Evolutionary conservation across 2,797 vertebrate species (phyloP), one percentile per base, ranked within the genome.

Genomic region (Eidolon dupreanum): DNA sequence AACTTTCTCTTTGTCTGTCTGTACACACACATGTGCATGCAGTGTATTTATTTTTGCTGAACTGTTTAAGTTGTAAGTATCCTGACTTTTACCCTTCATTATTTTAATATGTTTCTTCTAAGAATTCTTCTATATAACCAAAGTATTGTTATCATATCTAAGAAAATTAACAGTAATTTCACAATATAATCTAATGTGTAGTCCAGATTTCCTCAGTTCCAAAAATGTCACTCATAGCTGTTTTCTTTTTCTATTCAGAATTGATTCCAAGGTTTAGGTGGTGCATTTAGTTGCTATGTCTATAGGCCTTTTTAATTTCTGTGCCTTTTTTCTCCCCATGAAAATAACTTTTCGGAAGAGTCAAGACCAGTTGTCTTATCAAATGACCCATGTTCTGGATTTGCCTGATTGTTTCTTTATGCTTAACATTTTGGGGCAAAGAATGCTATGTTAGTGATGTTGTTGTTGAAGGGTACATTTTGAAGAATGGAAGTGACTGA

Each of bases 151-250:
- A 65, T 43, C 9, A 61, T 24, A 65, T 83, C 63, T 86, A 94
- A 94, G 93, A 91, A 94, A 94, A 77, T 61, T 36, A 20, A 71
- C 55, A 88, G 19, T 90, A 38, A 95, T 88, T 85, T 95, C 51
- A 78, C 28, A 85, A 22, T 51, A 33, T 77, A 70, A 82, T 73
- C 53, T 71, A 82, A 92, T 31, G 20, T 77, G 41, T 68, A 93
- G 26, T 36, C 57, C 33, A 81, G 2, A 84, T 84, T 92, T 75
- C 59, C 51, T 87, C 36, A 51, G 0, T 85, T 93, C 41, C 26
- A n/a, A 84, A 74, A 83, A 79, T 75, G 59, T 79, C 57, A 85
- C 4, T 95, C 31, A 55, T 36, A 28, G 61, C 66, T 93, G 3
- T 85, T 85, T 51, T 36, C 22, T 70, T 90, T 83, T 94, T 79